These are phyloP conservation scores for Notechis scutatus DNA, from an alignment of 2,113 vertebrate species.

Conservation along the genomic window DNA sequence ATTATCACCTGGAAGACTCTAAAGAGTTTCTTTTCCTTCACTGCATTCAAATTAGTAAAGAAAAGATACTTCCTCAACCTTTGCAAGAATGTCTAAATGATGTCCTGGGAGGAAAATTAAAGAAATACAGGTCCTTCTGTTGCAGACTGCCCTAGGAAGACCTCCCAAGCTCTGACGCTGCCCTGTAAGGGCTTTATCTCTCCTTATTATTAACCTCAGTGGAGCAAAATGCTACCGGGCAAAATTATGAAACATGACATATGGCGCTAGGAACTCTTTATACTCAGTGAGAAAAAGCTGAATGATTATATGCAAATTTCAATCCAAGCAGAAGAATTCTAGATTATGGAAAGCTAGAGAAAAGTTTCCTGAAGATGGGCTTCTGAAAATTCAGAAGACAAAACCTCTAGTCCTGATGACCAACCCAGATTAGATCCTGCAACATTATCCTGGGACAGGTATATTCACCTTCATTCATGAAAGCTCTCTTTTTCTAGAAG, in stretches of 20 bases:
- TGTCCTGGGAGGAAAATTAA: background rate
- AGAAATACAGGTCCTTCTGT: background rate
- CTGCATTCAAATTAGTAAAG: background rate
- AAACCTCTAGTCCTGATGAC: too few relatives aligned
- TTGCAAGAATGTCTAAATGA: background rate
- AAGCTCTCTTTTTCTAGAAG: background rate
- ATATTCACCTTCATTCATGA: too few relatives aligned
- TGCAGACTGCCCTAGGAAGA: background rate
- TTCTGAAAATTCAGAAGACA: too few relatives aligned
- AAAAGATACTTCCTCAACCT: background rate
- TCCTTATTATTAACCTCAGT: background rate
- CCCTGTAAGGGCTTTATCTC: background rate
- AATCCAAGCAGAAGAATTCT: background rate
- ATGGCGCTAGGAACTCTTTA: background rate
- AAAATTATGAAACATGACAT: background rate
- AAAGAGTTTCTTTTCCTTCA: background rate
- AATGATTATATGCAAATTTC: background rate
- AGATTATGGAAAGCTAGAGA: background rate
- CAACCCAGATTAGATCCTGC: too few relatives aligned
- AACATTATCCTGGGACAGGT: too few relatives aligned
- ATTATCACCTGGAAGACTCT: background rate
- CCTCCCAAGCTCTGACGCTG: background rate
- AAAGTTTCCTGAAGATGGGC: too few relatives aligned
- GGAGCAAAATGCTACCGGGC: background rate
- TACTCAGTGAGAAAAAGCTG: background rate